Base-by-base conservation (phyloP, 1,140 invertebrate species). In the Orchesella cincta region DNA sequence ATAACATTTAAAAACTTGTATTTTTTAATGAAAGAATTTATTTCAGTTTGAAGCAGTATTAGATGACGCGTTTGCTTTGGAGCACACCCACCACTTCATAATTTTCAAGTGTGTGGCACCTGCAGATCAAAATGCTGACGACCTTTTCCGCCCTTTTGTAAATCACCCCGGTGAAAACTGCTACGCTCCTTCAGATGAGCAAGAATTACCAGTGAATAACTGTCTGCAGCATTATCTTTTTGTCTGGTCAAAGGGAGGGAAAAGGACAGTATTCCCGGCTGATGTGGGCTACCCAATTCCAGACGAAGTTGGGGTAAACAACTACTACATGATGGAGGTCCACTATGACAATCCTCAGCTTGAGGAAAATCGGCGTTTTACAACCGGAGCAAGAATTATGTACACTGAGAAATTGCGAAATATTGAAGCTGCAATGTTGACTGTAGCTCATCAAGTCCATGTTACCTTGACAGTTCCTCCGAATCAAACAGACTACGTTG, bases 281-380 rank as follows among this genome's bases (percentile, higher is more conserved):
- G 34, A 71, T 71, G 67, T 71, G 16, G 67, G 67, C 5, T 33
- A 29, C 31, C 67, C 67, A 8, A 29, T 71, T 28, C 14, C 26
- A 18, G 67, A 71, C 5, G 23, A 26, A 5, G 5, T 23, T 8
- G 67, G 67, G 2, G 5, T 12, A 18, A 31, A 5, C 12, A 1
- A 71, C 8, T 71, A 71, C 67, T 71, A 29, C 29, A 33, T 33
- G 16, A 8, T 71, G 67, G 67, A 71, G 34, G 34, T 71, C 5
- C 67, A 71, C 23, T 29, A 29, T 12, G 67, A 71, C 31, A 71
- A 71, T 23, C 29, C 34, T 28, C 5, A 71, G 29, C 14, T 5
- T 2, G 3, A 28, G 3, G 5, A 3, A 2, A 29, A 29, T 18
- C 2, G 8, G 14, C 8, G 5, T 8, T 71, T 71, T 29, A 33